Base-by-base conservation (phyloP, 2,797 vertebrate genomes). In the Megaceryle alcyon region DNA sequence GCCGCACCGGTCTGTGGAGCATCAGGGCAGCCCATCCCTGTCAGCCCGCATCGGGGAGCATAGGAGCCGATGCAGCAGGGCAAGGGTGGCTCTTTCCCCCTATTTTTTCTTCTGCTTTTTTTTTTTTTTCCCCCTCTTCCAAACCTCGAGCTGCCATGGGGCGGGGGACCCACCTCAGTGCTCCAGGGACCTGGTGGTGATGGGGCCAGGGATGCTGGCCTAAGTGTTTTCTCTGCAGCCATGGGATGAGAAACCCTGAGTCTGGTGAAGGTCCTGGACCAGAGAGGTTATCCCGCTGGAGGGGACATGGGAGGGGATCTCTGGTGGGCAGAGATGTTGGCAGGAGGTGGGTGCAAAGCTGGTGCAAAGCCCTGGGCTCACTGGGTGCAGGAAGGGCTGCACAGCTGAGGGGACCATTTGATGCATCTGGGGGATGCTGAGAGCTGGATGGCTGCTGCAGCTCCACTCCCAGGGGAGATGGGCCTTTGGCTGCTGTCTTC, bases 331-430 rank as follows among this genome's bases (percentile, higher is more conserved):
- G 60, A 61, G 37, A 10, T 84, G 84, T n/a, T 66, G 85, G n/a
- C 66, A 63, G 70, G 78, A 83, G 41, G 48, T 28, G 82, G 57
- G 43, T 20, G 64, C 37, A 33, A 60, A 82, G 78, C 26, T 39
- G 51, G 54, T 10, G 21, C 25, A 25, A 22, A 71, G 60, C 80
- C 39, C 37, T 25, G 22, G 26, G 29, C 51, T 72, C 23, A 5
- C 4, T 0, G 8, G 21, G 22, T 28, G 33, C 4, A 3, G 21
- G 35, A 23, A n/a, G 28, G 22, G 57, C 33, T 28, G 73, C 39
- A 5, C 3, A 4, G 43, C 15, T 11, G 2, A 35, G 33, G n/a
- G 81, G 29, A 48, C 33, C 2, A 0, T 31, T 46, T 8, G 6
- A 33, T 28, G 65, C 12, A 60, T 61, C 22, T 33, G 59, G 10